A percentile compares a stretch with the other conserved stretches of the same genome.
phyloP scores from a whole-genome alignment of 1,140 invertebrate genomes.

The Meloidogyne floridensis region DNA sequence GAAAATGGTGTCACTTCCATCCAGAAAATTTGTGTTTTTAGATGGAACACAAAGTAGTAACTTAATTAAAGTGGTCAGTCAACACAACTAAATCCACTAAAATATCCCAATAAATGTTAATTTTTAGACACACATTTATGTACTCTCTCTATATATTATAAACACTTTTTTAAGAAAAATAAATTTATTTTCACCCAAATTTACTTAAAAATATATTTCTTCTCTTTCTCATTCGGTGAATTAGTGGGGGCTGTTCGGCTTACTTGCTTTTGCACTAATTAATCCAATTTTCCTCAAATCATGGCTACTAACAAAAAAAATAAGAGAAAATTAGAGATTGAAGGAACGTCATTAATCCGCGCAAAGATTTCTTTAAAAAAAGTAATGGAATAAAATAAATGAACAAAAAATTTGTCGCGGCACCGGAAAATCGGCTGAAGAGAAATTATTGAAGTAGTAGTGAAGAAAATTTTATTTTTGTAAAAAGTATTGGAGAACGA shows the following conservation, averaged over 20 bases:
- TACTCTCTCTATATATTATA: too few species aligned
- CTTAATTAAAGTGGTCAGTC: too few species aligned
- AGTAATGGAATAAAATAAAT: neutral
- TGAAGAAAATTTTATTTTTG: neutral
- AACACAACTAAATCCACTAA: neutral
- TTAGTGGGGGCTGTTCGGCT: neutral
- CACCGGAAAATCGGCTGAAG: conserved; percentile 3
- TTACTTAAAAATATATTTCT: neutral
- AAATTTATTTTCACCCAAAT: neutral
- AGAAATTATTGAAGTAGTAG: conserved; percentile 1
- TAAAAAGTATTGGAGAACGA: neutral
- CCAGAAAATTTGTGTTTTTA: too few species aligned
- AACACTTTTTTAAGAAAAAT: neutral
- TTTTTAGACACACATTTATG: too few species aligned
- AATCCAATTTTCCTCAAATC: conserved; percentile 5
- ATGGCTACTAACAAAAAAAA: neutral
- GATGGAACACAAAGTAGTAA: too few species aligned
- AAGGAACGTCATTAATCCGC: conserved; percentile 6
- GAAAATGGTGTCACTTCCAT: too few species aligned
- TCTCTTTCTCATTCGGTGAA: neutral
- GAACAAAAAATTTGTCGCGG: conserved; percentile 1
- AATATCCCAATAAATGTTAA: neutral
- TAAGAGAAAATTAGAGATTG: neutral
- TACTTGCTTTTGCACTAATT: neutral
- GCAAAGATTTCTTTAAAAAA: conserved; percentile 4